Evolutionary conservation across 2,888 invertebrate genomes (phyloP), one percentile per base, ranked within the genome.

Genomic region (Cosmia pyralina): DNA sequence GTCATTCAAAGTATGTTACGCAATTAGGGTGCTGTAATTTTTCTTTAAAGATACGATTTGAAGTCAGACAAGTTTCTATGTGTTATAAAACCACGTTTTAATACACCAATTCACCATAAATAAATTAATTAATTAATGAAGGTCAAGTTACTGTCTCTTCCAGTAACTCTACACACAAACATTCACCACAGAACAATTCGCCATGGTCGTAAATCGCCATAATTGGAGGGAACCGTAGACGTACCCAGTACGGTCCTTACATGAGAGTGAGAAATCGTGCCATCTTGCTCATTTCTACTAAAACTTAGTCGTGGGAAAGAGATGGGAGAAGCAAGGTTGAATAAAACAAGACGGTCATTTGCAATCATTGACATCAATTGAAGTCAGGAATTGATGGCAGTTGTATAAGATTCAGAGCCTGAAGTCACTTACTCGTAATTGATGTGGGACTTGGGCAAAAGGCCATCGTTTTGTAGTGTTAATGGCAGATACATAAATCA

Each of bases 121-220:
- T 11, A 22, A 48, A 7, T 17, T 17, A 15, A 50, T 11, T 19
- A 48, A 4, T 28, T 0, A 41, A 50, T 46, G 15, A n/a, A 46
- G 6, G 10, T 63, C 13, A 57, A 66, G n/a, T 7, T 5, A 13
- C 10, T n/a, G 60, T 19, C 82, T 8, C 63, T 79, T 88, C 88
- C 38, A 86, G 82, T 3, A 15, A 22, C 15, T 58, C 34, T 77
- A 66, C 22, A n/a, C 63, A 59, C 50, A 38, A 52, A 74, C 60
- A 46, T 59, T 70, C 70, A 77, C 85, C 85, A 76, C 82, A 74
- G 83, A 86, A 88, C 86, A 88, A 87, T 88, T 90, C 89, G 87
- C 88, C 83, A 79, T 82, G 87, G 82, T 86, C 90, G 89, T 93
- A 93, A 92, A 93, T 93, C 92, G 87, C 79, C 75, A 88, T 93